Conservation (phyloP, 92 coral and sea anemone species). For the Bergia puertoricense region DNA sequence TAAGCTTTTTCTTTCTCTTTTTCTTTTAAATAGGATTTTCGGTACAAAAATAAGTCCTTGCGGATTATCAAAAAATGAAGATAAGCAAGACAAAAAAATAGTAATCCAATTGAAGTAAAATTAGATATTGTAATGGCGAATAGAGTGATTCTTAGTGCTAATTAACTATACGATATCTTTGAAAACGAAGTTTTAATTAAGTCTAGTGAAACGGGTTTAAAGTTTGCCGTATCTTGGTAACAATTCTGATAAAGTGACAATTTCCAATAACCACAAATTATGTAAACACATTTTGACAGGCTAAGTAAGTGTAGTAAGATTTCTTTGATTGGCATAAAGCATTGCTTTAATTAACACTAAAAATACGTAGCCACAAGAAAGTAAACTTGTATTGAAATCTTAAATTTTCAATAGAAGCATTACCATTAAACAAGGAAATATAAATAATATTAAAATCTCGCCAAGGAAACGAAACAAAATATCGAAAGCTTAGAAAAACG, state of each 20-base stretch:
- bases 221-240: not conserved
- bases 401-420: conserved; percentile 2
- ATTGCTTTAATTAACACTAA: not conserved
- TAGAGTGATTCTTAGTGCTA: not conserved
- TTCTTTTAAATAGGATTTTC: too few relatives aligned
- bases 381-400: not conserved
- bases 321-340: not conserved
- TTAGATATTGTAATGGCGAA: not conserved
- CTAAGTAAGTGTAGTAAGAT: not conserved
- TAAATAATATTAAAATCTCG: not conserved
- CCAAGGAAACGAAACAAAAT: conserved; percentile 19
- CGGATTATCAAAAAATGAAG: too few relatives aligned
- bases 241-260: not conserved
- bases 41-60: too few relatives aligned
- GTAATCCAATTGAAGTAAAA: too few relatives aligned
- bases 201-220: not conserved
- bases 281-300: not conserved
- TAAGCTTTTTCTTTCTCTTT: too few relatives aligned
- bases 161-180: not conserved
- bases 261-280: not conserved
- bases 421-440: not conserved
- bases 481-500: not conserved
- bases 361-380: not conserved
- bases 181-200: conserved; percentile 3
- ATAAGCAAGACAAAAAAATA: too few relatives aligned